Evolutionary conservation across 2,888 invertebrate genomes (phyloP).

Genomic region (Baccha elongata): DNA sequence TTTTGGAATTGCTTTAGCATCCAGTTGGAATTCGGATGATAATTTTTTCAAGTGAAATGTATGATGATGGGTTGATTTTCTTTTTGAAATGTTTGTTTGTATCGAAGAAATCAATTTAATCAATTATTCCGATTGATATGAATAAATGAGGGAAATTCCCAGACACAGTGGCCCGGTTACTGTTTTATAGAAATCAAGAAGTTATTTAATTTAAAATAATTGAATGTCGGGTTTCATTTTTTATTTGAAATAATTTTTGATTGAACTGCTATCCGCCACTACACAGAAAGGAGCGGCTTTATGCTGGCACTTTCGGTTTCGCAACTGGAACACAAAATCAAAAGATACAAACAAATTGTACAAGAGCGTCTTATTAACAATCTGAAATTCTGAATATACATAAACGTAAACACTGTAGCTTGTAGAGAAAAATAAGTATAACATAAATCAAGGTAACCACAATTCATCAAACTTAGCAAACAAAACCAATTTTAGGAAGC

Average conservation of each 20-base stretch:
- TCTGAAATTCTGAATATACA: too few relatives aligned
- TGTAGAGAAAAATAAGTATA: too few relatives aligned
- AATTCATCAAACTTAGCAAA: too few relatives aligned
- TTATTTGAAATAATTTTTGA: neutral
- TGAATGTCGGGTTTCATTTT: neutral
- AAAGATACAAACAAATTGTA: too few relatives aligned
- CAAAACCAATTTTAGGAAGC: too few relatives aligned
- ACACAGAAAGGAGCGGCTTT: neutral
- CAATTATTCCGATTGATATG: constrained; percentile 51
- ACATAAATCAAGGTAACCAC: too few relatives aligned
- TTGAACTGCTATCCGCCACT: neutral
- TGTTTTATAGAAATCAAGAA: constrained; percentile 1
- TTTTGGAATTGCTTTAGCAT: constrained; percentile 24
- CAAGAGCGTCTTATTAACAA: too few relatives aligned
- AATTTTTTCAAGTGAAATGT: constrained; percentile 41
- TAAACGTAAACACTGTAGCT: too few relatives aligned
- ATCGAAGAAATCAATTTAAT: constrained; percentile 33
- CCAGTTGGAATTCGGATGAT: neutral
- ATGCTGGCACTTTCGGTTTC: too few relatives aligned
- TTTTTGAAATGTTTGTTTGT: neutral
- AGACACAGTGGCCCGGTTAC: constrained; percentile 6
- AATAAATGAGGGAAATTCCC: constrained; percentile 9
- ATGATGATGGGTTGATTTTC: neutral
- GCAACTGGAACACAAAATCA: too few relatives aligned
- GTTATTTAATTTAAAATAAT: constrained; percentile 12